A percentile compares a stretch with the other conserved stretches of the same genome.
Conservation (phyloP, 2,113 vertebrate genomes). For the Cygnus buccinator region DNA sequence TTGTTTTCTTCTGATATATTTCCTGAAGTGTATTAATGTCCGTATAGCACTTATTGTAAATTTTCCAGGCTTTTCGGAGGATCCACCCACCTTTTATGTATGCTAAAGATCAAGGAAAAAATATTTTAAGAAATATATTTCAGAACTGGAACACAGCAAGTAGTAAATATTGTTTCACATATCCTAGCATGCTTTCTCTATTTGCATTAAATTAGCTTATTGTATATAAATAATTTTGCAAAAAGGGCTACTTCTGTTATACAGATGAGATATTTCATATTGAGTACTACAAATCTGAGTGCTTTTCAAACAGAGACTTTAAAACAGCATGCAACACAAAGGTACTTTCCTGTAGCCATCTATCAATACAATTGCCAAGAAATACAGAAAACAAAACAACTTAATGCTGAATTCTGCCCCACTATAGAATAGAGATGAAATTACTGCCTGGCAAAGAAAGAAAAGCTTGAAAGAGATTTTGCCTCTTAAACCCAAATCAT, state of each 20-base stretch:
- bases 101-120: constrained; percentile 71
- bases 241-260: background rate
- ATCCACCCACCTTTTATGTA: constrained; percentile 99
- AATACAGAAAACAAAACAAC: background rate
- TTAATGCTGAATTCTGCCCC: background rate
- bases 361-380: background rate
- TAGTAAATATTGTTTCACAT: background rate
- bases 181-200: background rate
- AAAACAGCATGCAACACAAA: background rate
- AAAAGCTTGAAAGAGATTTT: background rate
- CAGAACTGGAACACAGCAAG: background rate
- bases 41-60: constrained; percentile 98
- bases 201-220: background rate
- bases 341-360: background rate
- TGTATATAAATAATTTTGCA: background rate
- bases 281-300: background rate
- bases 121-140: background rate
- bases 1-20: constrained; percentile 82
- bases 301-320: background rate
- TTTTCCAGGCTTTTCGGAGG: constrained; percentile 98
- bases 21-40: constrained; percentile 97
- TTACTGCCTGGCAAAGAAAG: background rate
- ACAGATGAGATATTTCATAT: background rate
- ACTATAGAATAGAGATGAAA: background rate
- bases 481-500: background rate